phyloP scores from a whole-genome alignment of 2,888 invertebrate species.

The Synanthedon andrenaeformis region DNA sequence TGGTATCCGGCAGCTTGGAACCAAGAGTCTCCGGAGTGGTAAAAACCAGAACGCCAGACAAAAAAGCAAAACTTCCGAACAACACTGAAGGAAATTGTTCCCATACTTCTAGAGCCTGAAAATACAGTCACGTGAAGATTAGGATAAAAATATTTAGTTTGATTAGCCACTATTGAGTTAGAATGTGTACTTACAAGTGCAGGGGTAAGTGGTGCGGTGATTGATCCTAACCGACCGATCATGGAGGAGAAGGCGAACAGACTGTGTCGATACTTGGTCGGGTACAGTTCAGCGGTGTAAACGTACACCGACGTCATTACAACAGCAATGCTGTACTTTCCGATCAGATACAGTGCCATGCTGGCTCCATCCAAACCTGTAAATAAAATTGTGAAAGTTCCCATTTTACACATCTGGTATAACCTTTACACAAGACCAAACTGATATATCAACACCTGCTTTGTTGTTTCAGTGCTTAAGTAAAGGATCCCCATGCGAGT shows the following conservation, averaged over 20 bases:
- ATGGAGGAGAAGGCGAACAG: slow-evolving; percentile 76
- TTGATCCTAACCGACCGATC: slow-evolving; percentile 75
- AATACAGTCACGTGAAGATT: neutral
- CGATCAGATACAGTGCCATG: slow-evolving; percentile 68
- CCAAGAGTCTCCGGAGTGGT: slow-evolving; percentile 65
- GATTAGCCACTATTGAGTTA: neutral
- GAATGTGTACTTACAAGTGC: slow-evolving; percentile 60
- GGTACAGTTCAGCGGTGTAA: slow-evolving; percentile 76
- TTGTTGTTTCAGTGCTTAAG: too few relatives aligned
- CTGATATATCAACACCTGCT: too few relatives aligned
- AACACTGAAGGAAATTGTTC: slow-evolving; percentile 61
- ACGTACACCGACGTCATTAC: slow-evolving; percentile 76
- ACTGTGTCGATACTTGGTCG: slow-evolving; percentile 74
- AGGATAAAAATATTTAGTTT: too few relatives aligned
- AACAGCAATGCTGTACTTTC: slow-evolving; percentile 75
- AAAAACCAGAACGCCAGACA: slow-evolving; percentile 47
- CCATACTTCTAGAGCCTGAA: slow-evolving; percentile 16
- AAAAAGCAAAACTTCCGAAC: slow-evolving; percentile 65
- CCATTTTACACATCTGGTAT: too few relatives aligned
- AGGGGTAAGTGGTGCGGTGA: slow-evolving; percentile 76
- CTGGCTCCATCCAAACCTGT: slow-evolving; percentile 42
- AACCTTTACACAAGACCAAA: too few relatives aligned
- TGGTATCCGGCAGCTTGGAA: slow-evolving; percentile 67
- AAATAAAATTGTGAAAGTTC: slow-evolving; percentile 4
- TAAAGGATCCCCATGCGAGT: too few relatives aligned